Evolutionary conservation across 2,797 vertebrate genomes (phyloP).

Genomic region (Triplophysa yarkandensis): DNA sequence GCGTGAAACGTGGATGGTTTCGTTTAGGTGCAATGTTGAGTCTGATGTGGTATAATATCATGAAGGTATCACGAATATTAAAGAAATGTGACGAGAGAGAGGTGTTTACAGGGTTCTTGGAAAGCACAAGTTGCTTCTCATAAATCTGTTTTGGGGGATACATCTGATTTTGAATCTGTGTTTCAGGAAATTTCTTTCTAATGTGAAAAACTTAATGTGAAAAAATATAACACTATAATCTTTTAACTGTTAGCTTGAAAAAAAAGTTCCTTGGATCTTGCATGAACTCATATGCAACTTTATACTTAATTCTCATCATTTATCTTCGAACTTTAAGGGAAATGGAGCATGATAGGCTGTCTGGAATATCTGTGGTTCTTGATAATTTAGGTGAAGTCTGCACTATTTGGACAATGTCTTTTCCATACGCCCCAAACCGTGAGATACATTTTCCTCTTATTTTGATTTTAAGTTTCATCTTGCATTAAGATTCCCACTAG

Average conservation of each 20-base stretch:
- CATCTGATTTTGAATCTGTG: too few relatives aligned
- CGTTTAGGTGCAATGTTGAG: constrained; percentile 46
- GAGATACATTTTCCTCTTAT: constrained; percentile 38
- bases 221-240: too few relatives aligned
- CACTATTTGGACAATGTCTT: constrained; percentile 39
- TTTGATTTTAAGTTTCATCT: constrained; percentile 32
- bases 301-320: constrained; percentile 18
- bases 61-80: constrained; percentile 7
- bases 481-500: constrained; percentile 4
- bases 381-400: constrained; percentile 31
- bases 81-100: constrained; percentile 2
- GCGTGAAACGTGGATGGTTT: constrained; percentile 14
- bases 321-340: constrained; percentile 2
- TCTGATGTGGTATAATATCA: neutral
- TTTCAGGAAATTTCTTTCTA: too few relatives aligned
- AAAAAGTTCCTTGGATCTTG: neutral
- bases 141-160: too few relatives aligned
- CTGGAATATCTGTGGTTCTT: constrained; percentile 52
- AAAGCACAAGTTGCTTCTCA: neutral
- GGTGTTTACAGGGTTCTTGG: neutral
- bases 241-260: constrained; percentile 2
- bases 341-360: constrained; percentile 22
- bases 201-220: too few relatives aligned
- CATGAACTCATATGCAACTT: neutral
- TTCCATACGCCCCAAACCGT: constrained; percentile 12